These are phyloP conservation scores for Gymnosoma rotundatum DNA, from an alignment of 2,888 invertebrate species.

Conservation along the genomic window DNA sequence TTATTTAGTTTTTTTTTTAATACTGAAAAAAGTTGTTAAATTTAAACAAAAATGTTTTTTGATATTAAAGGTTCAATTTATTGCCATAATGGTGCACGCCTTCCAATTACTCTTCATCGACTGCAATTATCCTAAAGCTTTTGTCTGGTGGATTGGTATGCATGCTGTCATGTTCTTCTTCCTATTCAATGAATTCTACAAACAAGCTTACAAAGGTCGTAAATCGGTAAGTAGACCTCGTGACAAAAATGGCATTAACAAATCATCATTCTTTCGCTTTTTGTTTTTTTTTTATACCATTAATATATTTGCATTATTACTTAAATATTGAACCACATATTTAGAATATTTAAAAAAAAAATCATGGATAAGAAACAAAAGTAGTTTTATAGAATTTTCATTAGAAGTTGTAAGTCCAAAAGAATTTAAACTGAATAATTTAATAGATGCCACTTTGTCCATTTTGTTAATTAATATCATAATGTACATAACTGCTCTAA, in stretches of 20 bases:
- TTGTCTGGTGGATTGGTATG: conserved; percentile 97
- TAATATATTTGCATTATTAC: conserved; percentile 54
- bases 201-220: conserved; percentile 86
- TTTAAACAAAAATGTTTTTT: not conserved
- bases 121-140: conserved; percentile 96
- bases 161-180: conserved; percentile 98
- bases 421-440: no score
- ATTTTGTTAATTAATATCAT: no score
- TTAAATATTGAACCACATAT: not conserved
- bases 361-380: no score
- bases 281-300: conserved; percentile 9
- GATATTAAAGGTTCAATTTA: conserved; percentile 90
- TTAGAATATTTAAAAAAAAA: no score
- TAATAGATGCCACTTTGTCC: no score
- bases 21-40: not conserved
- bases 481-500: no score
- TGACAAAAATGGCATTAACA: not conserved
- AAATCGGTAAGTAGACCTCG: conserved; percentile 76
- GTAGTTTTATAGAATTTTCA: no score
- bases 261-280: not conserved
- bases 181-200: conserved; percentile 97
- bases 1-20: not conserved
- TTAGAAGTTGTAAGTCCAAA: no score
- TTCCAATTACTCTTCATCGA: conserved; percentile 95
- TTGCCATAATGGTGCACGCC: conserved; percentile 94